These are phyloP conservation scores for Thalassoma bifasciatum DNA, from an alignment of 2,113 vertebrate species.

Conservation along the genomic window DNA sequence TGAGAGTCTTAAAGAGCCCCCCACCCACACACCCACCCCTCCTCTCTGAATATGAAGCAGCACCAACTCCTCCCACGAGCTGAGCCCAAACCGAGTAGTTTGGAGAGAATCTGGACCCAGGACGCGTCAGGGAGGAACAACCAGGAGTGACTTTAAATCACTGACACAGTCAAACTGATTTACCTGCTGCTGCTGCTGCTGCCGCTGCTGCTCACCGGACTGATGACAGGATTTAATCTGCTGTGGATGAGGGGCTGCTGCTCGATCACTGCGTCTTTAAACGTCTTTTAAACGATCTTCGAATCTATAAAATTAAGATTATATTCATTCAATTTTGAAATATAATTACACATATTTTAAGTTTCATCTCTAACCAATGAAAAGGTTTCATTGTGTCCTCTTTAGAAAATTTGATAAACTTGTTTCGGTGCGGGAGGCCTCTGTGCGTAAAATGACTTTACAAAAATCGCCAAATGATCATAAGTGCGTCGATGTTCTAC, in stretches of 20 bases:
- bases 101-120: slow-evolving; percentile 45
- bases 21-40: slow-evolving; percentile 36
- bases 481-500: no score
- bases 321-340: no score
- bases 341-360: no score
- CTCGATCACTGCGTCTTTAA: background rate
- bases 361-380: no score
- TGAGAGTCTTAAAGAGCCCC: slow-evolving; percentile 82
- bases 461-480: no score
- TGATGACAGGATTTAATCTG: slow-evolving; percentile 3
- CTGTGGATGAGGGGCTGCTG: background rate
- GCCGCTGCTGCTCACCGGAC: background rate
- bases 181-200: slow-evolving; percentile 11
- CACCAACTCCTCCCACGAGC: slow-evolving; percentile 88
- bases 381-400: no score
- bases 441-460: no score
- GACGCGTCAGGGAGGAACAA: slow-evolving; percentile 54
- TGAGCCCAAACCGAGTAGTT: slow-evolving; percentile 65
- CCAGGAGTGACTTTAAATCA: slow-evolving; percentile 63
- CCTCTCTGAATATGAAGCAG: slow-evolving; percentile 78
- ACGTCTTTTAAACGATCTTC: background rate
- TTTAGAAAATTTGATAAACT: no score
- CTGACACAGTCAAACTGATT: slow-evolving; percentile 39
- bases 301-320: no score
- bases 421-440: no score